Conservation (phyloP, 2,888 invertebrate genomes). For the Boloria euphrosyne region DNA sequence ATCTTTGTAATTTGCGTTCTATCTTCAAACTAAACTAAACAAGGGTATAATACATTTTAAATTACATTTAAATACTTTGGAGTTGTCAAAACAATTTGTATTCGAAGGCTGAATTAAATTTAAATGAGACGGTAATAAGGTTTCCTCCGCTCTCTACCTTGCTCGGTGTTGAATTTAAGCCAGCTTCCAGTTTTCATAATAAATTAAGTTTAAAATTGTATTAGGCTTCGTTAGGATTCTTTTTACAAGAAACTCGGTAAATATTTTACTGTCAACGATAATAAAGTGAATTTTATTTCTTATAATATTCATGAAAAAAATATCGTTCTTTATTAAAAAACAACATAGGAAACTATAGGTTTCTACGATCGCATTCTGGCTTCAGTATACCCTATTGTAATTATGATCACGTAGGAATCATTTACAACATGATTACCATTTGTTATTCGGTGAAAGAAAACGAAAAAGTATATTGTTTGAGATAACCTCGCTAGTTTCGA, state of each 20-base stretch:
- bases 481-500: too few relatives aligned
- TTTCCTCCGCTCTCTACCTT: not conserved
- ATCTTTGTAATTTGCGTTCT: too few relatives aligned
- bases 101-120: not conserved
- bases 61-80: not conserved
- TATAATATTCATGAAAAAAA: too few relatives aligned
- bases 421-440: too few relatives aligned
- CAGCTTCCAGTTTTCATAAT: slow-evolving; percentile 9
- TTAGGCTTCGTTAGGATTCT: slow-evolving; percentile 12
- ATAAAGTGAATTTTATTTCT: too few relatives aligned
- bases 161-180: not conserved
- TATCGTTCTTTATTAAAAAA: too few relatives aligned
- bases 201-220: slow-evolving; percentile 8
- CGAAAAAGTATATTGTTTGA: too few relatives aligned
- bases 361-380: too few relatives aligned
- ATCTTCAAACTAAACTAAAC: not conserved
- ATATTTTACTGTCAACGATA: not conserved
- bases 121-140: slow-evolving; percentile 1
- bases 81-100: not conserved
- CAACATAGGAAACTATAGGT: too few relatives aligned
- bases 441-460: too few relatives aligned
- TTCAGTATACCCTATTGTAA: too few relatives aligned
- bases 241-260: slow-evolving; percentile 2
- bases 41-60: not conserved
- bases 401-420: too few relatives aligned